phyloP scores from a whole-genome alignment of 2,888 invertebrate species.

The Mystacides longicornis region DNA sequence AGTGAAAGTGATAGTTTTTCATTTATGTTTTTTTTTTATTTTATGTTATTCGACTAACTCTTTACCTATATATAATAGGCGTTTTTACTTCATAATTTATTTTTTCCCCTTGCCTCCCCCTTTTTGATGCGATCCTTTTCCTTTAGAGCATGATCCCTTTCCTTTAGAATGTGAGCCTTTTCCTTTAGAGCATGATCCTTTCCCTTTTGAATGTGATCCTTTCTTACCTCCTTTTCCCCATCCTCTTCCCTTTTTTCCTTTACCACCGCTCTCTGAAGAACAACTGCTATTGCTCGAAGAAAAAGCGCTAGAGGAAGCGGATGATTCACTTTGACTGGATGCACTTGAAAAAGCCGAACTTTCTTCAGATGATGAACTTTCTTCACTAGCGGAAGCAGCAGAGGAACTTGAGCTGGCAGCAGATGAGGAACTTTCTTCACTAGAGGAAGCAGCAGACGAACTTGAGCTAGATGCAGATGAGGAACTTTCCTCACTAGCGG shows the following conservation, averaged over 20 bases:
- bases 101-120: neutral
- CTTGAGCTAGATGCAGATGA: neutral
- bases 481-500: too few relatives aligned
- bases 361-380: too few relatives aligned
- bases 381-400: too few relatives aligned
- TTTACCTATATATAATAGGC: too few relatives aligned
- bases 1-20: too few relatives aligned
- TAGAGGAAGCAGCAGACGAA: neutral
- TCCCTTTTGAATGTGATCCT: neutral
- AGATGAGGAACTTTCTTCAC: neutral
- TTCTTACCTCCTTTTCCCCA: neutral
- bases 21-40: too few relatives aligned
- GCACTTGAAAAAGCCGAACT: conserved; percentile 1
- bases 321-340: neutral
- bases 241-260: neutral
- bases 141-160: too few relatives aligned
- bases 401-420: conserved; percentile 2
- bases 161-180: too few relatives aligned
- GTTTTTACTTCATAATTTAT: too few relatives aligned
- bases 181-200: neutral
- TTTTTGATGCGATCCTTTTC: neutral
- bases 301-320: neutral
- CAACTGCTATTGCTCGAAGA: too few relatives aligned
- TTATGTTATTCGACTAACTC: too few relatives aligned
- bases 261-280: neutral